These are phyloP conservation scores for Archaeoteleia sp. DNA, from an alignment of 2,888 invertebrate genomes.

Conservation along the genomic window DNA sequence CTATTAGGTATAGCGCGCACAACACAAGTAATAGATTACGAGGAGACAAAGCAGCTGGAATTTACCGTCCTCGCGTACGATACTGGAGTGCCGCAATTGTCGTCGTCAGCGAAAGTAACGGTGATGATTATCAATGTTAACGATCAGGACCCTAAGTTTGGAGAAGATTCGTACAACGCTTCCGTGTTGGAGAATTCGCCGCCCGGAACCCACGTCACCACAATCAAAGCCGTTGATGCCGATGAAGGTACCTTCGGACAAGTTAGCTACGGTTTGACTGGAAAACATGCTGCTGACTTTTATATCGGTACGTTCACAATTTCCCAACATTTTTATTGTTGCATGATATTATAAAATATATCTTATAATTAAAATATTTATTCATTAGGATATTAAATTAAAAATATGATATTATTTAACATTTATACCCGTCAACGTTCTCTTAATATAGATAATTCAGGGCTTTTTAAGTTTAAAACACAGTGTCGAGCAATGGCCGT, in stretches of 20 bases:
- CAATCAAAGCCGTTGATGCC: constrained; percentile 85
- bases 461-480: no score
- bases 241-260: constrained; percentile 87
- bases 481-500: no score
- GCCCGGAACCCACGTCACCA: constrained; percentile 82
- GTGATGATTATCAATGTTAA: constrained; percentile 90
- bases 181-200: constrained; percentile 86
- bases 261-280: constrained; percentile 85
- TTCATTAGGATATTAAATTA: no score
- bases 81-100: constrained; percentile 89
- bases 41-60: constrained; percentile 83
- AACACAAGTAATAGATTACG: constrained; percentile 88
- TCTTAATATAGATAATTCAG: no score
- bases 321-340: constrained; percentile 4
- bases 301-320: constrained; percentile 79
- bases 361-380: neutral
- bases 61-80: constrained; percentile 90
- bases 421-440: no score
- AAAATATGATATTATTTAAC: no score
- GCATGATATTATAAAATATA: no score
- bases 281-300: constrained; percentile 85
- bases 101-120: constrained; percentile 84
- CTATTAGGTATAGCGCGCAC: constrained; percentile 83
- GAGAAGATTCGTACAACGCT: constrained; percentile 81
- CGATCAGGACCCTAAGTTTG: constrained; percentile 90